Conservation (phyloP, 2,888 invertebrate genomes). For the Drosophila conformis region DNA sequence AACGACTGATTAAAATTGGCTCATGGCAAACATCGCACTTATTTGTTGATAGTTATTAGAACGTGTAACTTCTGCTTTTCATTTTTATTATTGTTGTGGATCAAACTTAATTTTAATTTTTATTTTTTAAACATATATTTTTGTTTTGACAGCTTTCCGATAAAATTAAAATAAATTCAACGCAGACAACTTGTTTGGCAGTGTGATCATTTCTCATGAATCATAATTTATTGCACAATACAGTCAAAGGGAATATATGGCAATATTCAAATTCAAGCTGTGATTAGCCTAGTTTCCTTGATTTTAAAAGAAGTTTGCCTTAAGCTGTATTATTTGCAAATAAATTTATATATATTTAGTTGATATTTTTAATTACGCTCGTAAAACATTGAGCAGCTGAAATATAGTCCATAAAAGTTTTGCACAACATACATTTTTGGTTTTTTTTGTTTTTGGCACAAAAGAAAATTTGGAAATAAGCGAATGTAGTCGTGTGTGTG, state of each 20-base stretch:
- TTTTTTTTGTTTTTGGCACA: slow-evolving; percentile 25
- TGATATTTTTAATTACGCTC: neutral
- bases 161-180: neutral
- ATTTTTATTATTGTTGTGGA: neutral
- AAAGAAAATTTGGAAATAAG: slow-evolving; percentile 42
- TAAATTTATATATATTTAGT: neutral
- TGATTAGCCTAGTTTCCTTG: neutral
- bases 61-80: slow-evolving; percentile 6
- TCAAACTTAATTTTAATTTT: slow-evolving; percentile 1
- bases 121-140: slow-evolving; percentile 4
- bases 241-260: neutral
- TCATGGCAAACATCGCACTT: slow-evolving; percentile 26
- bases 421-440: slow-evolving; percentile 36
- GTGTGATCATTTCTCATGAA: neutral
- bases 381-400: slow-evolving; percentile 12
- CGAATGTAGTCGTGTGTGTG: slow-evolving; percentile 1
- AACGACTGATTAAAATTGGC: slow-evolving; percentile 33
- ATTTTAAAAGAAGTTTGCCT: neutral
- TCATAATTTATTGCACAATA: slow-evolving; percentile 1
- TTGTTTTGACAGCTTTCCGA: neutral
- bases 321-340: neutral
- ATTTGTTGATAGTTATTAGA: slow-evolving; percentile 2
- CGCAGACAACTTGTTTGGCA: neutral
- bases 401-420: slow-evolving; percentile 22
- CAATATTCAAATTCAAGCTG: neutral